Percentiles rank a stretch among this genome's conserved stretches.
Evolutionary conservation across 53 echinoderm and acorn worm species (phyloP).

Genomic region (Zoroaster sp.): DNA sequence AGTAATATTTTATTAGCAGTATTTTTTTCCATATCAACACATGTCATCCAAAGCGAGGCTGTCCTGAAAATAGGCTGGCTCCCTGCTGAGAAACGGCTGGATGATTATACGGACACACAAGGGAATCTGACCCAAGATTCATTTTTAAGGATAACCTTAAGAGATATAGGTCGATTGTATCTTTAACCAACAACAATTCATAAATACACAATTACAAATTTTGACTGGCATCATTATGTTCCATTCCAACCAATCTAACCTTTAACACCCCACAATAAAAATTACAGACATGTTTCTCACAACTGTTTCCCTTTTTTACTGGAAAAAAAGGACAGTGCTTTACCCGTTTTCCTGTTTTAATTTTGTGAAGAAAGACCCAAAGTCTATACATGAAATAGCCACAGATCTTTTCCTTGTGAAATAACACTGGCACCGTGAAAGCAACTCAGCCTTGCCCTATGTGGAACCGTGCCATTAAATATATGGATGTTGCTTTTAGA

Average conservation of each 20-base stretch:
- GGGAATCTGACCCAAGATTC: not conserved
- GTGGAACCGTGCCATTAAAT: too few species aligned
- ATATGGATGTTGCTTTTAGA: too few species aligned
- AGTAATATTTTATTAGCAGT: too few species aligned
- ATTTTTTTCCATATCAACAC: not conserved
- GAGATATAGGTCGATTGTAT: too few species aligned
- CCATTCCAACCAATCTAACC: not conserved
- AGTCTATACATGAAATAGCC: not conserved
- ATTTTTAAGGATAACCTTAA: too few species aligned
- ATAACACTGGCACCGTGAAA: not conserved
- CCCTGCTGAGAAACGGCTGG: not conserved
- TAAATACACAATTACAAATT: too few species aligned
- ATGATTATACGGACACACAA: not conserved
- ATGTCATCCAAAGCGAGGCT: not conserved
- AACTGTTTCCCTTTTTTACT: not conserved
- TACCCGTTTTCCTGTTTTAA: constrained; percentile 46
- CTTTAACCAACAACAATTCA: too few species aligned
- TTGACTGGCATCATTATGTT: constrained; percentile 13
- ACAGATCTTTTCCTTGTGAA: not conserved
- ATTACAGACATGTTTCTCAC: not conserved
- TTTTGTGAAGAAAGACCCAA: not conserved
- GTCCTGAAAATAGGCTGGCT: not conserved
- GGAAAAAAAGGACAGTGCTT: not conserved
- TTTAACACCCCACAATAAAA: not conserved
- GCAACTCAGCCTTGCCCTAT: not conserved